Evolutionary conservation across 2,797 vertebrate species (phyloP).

Genomic region (Brachyalestes nurse): DNA sequence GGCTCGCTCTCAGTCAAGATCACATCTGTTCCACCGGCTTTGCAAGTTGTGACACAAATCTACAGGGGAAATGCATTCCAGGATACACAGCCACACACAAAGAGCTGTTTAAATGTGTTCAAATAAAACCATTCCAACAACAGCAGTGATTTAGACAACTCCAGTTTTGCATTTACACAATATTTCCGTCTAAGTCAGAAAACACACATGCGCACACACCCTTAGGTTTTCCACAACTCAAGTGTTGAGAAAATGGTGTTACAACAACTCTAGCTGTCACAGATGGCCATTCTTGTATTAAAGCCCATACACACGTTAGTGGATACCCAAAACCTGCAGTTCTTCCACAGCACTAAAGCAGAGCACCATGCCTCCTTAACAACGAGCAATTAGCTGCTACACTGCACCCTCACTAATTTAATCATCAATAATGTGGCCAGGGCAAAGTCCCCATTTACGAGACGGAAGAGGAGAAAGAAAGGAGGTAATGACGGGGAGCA

Average conservation of each 20-base stretch:
- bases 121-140: neutral
- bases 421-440: slow-evolving; percentile 69
- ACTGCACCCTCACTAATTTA: slow-evolving; percentile 53
- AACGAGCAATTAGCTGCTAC: slow-evolving; percentile 53
- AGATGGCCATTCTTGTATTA: neutral
- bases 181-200: neutral
- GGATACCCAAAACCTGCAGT: neutral
- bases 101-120: neutral
- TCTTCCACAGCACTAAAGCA: neutral
- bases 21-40: neutral
- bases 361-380: slow-evolving; percentile 32
- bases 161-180: neutral
- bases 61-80: neutral
- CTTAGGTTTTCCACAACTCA: no score
- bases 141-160: neutral
- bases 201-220: neutral
- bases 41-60: neutral
- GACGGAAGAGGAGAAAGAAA: slow-evolving; percentile 56
- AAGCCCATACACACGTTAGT: neutral
- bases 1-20: neutral
- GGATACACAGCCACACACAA: neutral
- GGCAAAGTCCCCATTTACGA: slow-evolving; percentile 62
- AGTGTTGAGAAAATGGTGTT: no score
- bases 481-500: slow-evolving; percentile 59
- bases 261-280: neutral